Conservation (phyloP, 2,888 invertebrate species). For the Lasioglossum figueresi region DNA sequence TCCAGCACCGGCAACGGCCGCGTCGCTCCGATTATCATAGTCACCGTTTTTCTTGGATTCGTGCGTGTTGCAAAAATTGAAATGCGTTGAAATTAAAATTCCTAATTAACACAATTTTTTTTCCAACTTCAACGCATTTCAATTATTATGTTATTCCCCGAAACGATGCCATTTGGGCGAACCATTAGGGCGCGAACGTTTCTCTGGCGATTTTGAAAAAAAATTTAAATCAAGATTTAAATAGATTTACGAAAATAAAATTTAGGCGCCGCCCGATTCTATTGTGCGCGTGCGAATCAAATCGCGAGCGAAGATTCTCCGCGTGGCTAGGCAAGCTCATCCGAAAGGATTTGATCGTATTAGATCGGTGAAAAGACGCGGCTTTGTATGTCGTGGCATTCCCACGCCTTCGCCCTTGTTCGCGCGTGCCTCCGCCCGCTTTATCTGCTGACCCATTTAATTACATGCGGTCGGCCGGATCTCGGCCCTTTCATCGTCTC, state of each 20-base stretch:
- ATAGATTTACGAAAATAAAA: too few species aligned
- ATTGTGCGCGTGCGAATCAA: too few species aligned
- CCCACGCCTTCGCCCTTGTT: constrained; percentile 1
- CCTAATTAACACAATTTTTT: not conserved
- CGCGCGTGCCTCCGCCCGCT: not conserved
- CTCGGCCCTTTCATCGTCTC: constrained; percentile 9
- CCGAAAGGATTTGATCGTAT: constrained; percentile 26
- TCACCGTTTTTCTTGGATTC: not conserved
- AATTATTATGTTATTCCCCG: not conserved
- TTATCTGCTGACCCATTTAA: constrained; percentile 35
- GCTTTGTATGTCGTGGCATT: constrained; percentile 41
- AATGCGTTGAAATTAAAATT: too few species aligned
- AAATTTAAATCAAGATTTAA: too few species aligned
- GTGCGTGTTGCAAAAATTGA: not conserved
- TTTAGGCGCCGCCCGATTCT: too few species aligned
- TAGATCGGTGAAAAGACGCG: constrained; percentile 44
- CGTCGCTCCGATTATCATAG: not conserved
- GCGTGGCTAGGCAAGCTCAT: not conserved
- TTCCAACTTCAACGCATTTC: not conserved
- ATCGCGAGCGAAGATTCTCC: too few species aligned
- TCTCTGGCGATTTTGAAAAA: too few species aligned
- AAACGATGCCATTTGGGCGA: too few species aligned
- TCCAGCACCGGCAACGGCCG: not conserved
- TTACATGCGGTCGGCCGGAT: constrained; percentile 19
- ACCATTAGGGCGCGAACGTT: too few species aligned